A percentile compares a stretch with the other conserved stretches of the same genome.
phyloP scores from a whole-genome alignment of 2,797 vertebrate species.

The Anguilla pacifica region DNA sequence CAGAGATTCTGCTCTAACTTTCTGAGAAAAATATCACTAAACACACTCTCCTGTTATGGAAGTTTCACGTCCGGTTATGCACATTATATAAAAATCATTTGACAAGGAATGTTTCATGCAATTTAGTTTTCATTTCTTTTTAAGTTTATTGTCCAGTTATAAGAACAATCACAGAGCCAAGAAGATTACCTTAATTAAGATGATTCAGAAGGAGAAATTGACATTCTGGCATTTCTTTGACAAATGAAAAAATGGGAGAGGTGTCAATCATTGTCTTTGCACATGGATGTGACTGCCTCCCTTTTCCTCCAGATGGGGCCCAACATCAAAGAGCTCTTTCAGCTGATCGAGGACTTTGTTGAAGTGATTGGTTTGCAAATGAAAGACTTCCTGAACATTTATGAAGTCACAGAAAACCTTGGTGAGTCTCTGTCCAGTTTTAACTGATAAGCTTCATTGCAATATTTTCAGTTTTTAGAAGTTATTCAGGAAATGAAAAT shows the following conservation, averaged over 20 bases:
- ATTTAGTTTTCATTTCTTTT: not conserved
- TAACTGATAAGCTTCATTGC: not conserved
- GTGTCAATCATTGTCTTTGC: not conserved
- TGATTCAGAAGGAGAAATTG: not conserved
- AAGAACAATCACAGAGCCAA: not conserved
- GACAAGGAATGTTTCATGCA: not conserved
- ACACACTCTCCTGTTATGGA: constrained; percentile 70
- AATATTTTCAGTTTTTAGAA: not conserved
- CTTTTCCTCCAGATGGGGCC: constrained; percentile 80
- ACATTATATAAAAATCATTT: not conserved
- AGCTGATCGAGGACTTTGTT: constrained; percentile 90
- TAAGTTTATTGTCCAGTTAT: not conserved
- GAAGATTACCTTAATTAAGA: not conserved
- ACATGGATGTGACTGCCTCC: not conserved
- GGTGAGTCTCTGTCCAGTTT: constrained; percentile 75
- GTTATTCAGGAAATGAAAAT: not conserved
- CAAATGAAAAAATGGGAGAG: not conserved
- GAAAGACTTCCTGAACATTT: constrained; percentile 95
- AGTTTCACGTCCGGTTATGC: not conserved
- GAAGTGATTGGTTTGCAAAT: constrained; percentile 92
- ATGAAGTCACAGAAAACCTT: constrained; percentile 97
- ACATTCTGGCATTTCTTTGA: not conserved
- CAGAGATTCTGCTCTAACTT: constrained; percentile 63
- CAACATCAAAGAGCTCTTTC: constrained; percentile 87
- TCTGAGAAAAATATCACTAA: constrained; percentile 63